A percentile compares a stretch with the other conserved stretches of the same genome.
phyloP scores from a whole-genome alignment of 2,888 invertebrate species.

The Diloba caeruleocephala region DNA sequence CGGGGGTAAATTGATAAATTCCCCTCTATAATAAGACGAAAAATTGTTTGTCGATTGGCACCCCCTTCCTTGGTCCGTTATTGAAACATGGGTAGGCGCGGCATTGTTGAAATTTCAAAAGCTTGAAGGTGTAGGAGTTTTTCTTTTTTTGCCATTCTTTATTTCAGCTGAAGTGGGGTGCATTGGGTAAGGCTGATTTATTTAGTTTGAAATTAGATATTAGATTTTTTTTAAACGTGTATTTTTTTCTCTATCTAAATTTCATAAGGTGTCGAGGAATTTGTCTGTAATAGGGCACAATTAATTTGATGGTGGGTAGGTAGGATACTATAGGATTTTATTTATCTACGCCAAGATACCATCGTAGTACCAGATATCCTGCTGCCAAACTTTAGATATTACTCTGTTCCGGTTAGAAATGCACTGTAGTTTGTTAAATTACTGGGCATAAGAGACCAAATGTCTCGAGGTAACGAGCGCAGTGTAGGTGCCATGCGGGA shows the following conservation, averaged over 20 bases:
- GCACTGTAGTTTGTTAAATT: too few species aligned
- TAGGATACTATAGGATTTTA: too few species aligned
- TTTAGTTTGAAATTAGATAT: conserved; percentile 46
- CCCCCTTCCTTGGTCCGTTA: conserved; percentile 54
- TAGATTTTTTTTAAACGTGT: conserved; percentile 22
- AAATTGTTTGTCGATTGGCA: conserved; percentile 68
- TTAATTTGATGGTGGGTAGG: too few species aligned
- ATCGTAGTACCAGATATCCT: too few species aligned
- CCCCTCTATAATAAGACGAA: conserved; percentile 71
- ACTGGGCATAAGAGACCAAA: too few species aligned
- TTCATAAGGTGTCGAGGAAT: conserved; percentile 3
- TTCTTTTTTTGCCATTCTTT: conserved; percentile 34
- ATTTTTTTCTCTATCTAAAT: conserved; percentile 12
- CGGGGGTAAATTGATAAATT: conserved; percentile 62
- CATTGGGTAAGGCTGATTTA: conserved; percentile 38
- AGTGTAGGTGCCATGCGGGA: too few species aligned
- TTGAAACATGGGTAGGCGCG: conserved; percentile 63
- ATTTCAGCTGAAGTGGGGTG: conserved; percentile 36
- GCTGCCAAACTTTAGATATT: too few species aligned
- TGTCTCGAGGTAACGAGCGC: too few species aligned
- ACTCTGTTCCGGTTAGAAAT: too few species aligned
- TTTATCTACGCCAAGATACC: too few species aligned
- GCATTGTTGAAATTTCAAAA: conserved; percentile 60
- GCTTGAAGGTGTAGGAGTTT: conserved; percentile 42
- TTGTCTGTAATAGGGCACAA: too few species aligned